Evolutionary conservation across 1,140 invertebrate genomes (phyloP).

Genomic region (Bemisia tabaci): DNA sequence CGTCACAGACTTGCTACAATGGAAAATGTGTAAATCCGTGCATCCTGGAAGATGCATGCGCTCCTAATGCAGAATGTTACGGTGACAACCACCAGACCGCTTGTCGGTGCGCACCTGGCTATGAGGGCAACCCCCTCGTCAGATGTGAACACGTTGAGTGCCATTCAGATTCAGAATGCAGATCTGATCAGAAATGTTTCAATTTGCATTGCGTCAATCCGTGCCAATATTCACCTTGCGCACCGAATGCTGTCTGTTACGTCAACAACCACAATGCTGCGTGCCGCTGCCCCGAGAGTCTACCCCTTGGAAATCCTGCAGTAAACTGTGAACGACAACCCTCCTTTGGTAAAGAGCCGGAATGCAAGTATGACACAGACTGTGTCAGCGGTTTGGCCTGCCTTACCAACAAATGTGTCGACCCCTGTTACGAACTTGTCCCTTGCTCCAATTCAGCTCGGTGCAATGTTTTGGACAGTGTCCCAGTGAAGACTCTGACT

Average conservation of each 20-base stretch:
- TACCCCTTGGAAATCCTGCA: slow-evolving; percentile 60
- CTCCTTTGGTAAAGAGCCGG: slow-evolving; percentile 38
- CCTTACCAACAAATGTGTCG: slow-evolving; percentile 58
- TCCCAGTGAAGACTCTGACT: slow-evolving; percentile 68
- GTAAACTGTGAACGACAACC: slow-evolving; percentile 50
- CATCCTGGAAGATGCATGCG: slow-evolving; percentile 58
- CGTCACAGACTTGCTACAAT: slow-evolving; percentile 65
- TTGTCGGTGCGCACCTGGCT: slow-evolving; percentile 58
- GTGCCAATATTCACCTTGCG: slow-evolving; percentile 42
- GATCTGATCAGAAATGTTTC: slow-evolving; percentile 50
- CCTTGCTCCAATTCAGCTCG: slow-evolving; percentile 53
- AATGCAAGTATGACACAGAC: slow-evolving; percentile 62
- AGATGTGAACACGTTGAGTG: slow-evolving; percentile 66
- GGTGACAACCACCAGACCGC: slow-evolving; percentile 57
- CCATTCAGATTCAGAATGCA: slow-evolving; percentile 57
- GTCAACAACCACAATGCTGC: slow-evolving; percentile 56
- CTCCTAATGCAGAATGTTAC: slow-evolving; percentile 65
- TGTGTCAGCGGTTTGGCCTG: slow-evolving; percentile 68
- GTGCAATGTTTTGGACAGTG: slow-evolving; percentile 64
- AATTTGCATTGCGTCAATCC: slow-evolving; percentile 58
- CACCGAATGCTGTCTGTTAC: slow-evolving; percentile 62
- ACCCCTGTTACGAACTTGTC: slow-evolving; percentile 57
- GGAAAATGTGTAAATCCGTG: slow-evolving; percentile 67
- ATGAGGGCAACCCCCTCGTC: slow-evolving; percentile 58
- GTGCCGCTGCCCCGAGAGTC: slow-evolving; percentile 58